Evolutionary conservation across 1,140 invertebrate genomes (phyloP).

Genomic region (Drosophila subobscura): DNA sequence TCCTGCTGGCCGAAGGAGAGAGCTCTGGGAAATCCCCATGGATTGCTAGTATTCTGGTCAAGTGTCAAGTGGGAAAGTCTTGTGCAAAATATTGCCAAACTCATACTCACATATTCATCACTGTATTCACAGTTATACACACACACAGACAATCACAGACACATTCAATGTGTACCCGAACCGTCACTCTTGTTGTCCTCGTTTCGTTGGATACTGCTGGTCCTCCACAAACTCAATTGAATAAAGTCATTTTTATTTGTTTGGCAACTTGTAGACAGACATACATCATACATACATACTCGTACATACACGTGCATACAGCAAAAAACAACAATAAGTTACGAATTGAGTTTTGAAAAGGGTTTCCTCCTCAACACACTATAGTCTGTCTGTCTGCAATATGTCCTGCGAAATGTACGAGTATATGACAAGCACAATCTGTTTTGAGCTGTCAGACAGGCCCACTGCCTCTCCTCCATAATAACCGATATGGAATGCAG

Average conservation of each 20-base stretch:
- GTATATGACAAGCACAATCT: slow-evolving; percentile 50
- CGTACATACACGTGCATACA: neutral
- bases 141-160: neutral
- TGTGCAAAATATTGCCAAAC: slow-evolving; percentile 32
- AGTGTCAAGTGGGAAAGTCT: slow-evolving; percentile 55
- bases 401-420: slow-evolving; percentile 39
- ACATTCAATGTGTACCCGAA: neutral
- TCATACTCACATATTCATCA: slow-evolving; percentile 16
- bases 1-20: neutral
- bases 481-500: slow-evolving; percentile 75
- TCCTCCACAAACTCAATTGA: slow-evolving; percentile 71
- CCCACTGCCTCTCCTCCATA: slow-evolving; percentile 44
- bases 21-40: slow-evolving; percentile 27
- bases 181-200: slow-evolving; percentile 34
- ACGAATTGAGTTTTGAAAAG: slow-evolving; percentile 63
- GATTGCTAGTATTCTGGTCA: slow-evolving; percentile 38
- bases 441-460: slow-evolving; percentile 35
- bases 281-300: slow-evolving; percentile 3
- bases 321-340: slow-evolving; percentile 39
- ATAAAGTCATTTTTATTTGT: slow-evolving; percentile 80
- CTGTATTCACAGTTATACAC: slow-evolving; percentile 5
- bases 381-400: slow-evolving; percentile 47
- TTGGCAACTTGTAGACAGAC: slow-evolving; percentile 67
- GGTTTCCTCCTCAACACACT: slow-evolving; percentile 50
- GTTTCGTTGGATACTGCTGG: slow-evolving; percentile 23